phyloP scores from a whole-genome alignment of 2,888 invertebrate species.

The Catocala sponsa region DNA sequence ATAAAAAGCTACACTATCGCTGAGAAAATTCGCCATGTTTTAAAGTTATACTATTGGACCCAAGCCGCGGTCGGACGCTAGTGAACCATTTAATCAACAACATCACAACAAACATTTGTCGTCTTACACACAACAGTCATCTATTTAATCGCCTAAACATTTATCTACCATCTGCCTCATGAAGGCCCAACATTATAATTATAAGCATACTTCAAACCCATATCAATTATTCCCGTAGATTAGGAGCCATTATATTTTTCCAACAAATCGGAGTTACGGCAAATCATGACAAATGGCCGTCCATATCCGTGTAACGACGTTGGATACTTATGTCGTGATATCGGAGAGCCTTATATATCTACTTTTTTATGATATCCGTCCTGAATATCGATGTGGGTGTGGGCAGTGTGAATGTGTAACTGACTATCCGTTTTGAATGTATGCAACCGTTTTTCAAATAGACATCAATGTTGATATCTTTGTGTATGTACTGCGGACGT shows the following conservation, averaged over 20 bases:
- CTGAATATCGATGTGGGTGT: background rate
- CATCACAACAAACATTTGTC: no score
- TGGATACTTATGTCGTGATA: slow-evolving; percentile 45
- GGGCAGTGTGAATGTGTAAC: background rate
- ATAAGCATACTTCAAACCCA: slow-evolving; percentile 30
- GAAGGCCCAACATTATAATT: slow-evolving; percentile 27
- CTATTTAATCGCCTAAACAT: background rate
- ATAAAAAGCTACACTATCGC: no score
- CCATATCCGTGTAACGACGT: slow-evolving; percentile 43
- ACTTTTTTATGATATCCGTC: slow-evolving; percentile 37
- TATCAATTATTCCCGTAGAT: slow-evolving; percentile 43
- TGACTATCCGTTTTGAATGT: background rate
- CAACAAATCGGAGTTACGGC: slow-evolving; percentile 41
- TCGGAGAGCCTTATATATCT: slow-evolving; percentile 41
- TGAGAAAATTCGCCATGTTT: no score
- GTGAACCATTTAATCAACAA: no score
- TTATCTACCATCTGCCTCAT: slow-evolving; percentile 2
- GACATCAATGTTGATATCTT: no score
- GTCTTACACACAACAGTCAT: background rate
- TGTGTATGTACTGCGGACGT: no score
- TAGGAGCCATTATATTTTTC: slow-evolving; percentile 47
- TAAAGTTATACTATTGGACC: no score
- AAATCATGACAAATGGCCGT: slow-evolving; percentile 51
- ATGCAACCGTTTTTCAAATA: no score
- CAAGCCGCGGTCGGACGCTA: no score